Conservation (phyloP, 2,113 vertebrate genomes). For the Fregetta grallaria region DNA sequence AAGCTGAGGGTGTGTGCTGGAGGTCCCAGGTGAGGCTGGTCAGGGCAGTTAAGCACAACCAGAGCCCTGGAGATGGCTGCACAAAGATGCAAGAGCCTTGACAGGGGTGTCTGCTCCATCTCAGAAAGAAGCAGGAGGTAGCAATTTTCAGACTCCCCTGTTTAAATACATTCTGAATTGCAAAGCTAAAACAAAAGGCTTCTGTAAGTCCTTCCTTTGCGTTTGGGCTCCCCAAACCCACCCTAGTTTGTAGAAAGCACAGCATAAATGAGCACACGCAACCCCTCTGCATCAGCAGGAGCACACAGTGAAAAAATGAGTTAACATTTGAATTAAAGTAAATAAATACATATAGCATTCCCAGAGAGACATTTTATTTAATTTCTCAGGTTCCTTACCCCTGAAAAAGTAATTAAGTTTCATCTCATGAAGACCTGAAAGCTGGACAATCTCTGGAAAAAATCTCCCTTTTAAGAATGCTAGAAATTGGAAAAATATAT, state of each 20-base stretch:
- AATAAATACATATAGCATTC: neutral
- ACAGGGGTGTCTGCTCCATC: rapidly evolving
- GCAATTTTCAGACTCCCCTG: neutral
- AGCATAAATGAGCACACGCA: neutral
- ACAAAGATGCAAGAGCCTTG: neutral
- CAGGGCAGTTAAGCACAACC: neutral
- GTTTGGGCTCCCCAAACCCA: neutral
- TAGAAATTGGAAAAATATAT: constrained; percentile 11
- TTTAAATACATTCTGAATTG: neutral
- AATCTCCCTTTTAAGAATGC: constrained; percentile 8
- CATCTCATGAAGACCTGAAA: neutral
- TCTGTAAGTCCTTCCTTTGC: neutral
- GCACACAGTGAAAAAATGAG: neutral
- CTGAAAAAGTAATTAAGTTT: constrained; percentile 31
- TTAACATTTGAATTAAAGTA: neutral
- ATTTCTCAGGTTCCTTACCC: neutral
- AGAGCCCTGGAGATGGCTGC: neutral
- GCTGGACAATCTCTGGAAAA: constrained; percentile 32
- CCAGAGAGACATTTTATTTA: neutral
- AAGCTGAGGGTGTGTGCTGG: neutral
- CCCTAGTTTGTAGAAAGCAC: neutral
- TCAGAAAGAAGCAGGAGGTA: neutral
- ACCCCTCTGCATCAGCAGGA: neutral
- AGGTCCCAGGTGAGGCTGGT: neutral
- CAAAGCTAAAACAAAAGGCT: neutral